phyloP scores from a whole-genome alignment of 1,140 invertebrate species.

The Hycleus phaleratus region DNA sequence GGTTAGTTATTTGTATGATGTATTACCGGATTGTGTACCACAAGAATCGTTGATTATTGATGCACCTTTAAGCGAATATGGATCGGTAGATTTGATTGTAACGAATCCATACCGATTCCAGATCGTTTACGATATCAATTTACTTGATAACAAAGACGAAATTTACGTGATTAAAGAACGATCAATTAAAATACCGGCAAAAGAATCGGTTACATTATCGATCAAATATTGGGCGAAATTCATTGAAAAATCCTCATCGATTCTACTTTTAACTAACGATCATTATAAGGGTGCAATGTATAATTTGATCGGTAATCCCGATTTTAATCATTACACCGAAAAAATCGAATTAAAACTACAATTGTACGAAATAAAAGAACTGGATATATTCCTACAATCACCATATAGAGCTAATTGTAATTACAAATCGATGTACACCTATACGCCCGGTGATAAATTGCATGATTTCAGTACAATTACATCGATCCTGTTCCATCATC shows the following conservation, averaged over 20 bases:
- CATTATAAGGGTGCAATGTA: too few relatives aligned
- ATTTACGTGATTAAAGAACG: conserved; percentile 18
- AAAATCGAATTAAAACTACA: background rate
- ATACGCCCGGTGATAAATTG: background rate
- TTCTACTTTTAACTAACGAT: too few relatives aligned
- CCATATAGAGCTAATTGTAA: too few relatives aligned
- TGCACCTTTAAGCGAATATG: conserved; percentile 8
- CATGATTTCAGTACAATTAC: background rate
- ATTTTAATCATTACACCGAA: conserved; percentile 1
- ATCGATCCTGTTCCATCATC: background rate
- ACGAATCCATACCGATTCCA: conserved; percentile 6
- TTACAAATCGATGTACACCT: background rate
- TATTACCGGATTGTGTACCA: conserved; percentile 33
- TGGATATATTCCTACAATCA: background rate
- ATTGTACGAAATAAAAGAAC: background rate
- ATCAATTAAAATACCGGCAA: conserved; percentile 8
- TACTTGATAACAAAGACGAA: conserved; percentile 23
- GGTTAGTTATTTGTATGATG: conserved; percentile 34
- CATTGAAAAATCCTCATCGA: background rate
- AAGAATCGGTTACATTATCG: background rate
- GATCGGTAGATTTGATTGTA: conserved; percentile 4
- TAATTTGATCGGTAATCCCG: background rate
- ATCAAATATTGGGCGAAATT: background rate
- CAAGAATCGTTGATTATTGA: conserved; percentile 23
- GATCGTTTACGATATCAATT: conserved; percentile 16